phyloP scores from a whole-genome alignment of 2,888 invertebrate species.

The Oeneis ivallda region DNA sequence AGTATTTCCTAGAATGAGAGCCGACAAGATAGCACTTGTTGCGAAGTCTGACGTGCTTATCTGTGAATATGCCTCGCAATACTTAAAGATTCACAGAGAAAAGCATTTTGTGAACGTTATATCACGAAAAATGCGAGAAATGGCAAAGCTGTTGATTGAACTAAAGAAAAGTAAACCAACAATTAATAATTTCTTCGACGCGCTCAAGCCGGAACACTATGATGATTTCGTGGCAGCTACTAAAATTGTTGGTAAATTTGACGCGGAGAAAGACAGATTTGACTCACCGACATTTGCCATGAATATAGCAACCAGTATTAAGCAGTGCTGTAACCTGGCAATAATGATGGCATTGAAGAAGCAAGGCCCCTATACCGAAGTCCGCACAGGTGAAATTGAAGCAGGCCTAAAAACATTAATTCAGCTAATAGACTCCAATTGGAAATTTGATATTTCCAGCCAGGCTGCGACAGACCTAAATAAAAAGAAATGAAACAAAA shows the following conservation, averaged over 20 bases:
- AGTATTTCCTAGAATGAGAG: conserved; percentile 46
- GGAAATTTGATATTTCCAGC: not conserved
- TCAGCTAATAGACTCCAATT: conserved; percentile 1
- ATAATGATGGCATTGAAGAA: conserved; percentile 42
- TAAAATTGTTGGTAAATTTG: not conserved
- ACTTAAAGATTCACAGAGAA: conserved; percentile 4
- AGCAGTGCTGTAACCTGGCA: conserved; percentile 47
- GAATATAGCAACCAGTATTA: conserved; percentile 44
- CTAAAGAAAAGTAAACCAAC: conserved; percentile 24
- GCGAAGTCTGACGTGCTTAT: conserved; percentile 32
- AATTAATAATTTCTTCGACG: not conserved
- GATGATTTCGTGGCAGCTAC: conserved; percentile 23
- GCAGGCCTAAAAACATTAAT: conserved; percentile 40
- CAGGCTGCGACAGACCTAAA: too few species aligned
- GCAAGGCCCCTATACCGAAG: conserved; percentile 37
- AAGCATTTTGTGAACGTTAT: conserved; percentile 41
- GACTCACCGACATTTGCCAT: conserved; percentile 38
- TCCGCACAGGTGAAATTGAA: conserved; percentile 40
- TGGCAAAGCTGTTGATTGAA: conserved; percentile 44
- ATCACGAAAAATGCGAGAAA: conserved; percentile 45
- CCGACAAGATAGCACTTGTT: conserved; percentile 42
- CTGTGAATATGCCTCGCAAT: not conserved
- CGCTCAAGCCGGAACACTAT: conserved; percentile 34
- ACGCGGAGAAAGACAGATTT: not conserved
- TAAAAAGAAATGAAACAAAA: too few species aligned